Percentiles rank a stretch among this genome's conserved stretches.
Evolutionary conservation across 2,113 vertebrate genomes (phyloP).

Genomic region (rabbit (Oryctolagus cuniculus)): mOryCun1.1 NC_091440.1:15772001-15772500

Average conservation of each 20-base stretch:
- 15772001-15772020: conserved; percentile 35
- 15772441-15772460: too few species aligned
- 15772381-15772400: too few species aligned
- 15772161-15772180: conserved; percentile 61
- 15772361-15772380: not conserved
- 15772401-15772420: not conserved
- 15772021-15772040: not conserved
- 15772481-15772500: not conserved
- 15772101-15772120: conserved; percentile 66
- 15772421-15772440: not conserved
- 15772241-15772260: not conserved
- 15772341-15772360: not conserved
- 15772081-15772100: conserved; percentile 52
- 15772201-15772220: conserved; percentile 47
- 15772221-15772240: conserved; percentile 43
- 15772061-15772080: conserved; percentile 24
- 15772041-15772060: conserved; percentile 39
- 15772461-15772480: too few species aligned
- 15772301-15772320: not conserved
- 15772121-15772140: conserved; percentile 61
- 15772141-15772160: conserved; percentile 52
- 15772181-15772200: conserved; percentile 42
- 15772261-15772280: not conserved
- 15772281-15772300: not conserved
- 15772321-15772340: too few species aligned